Conservation (phyloP, 1,140 invertebrate genomes). For the Lineus longissimus region DNA sequence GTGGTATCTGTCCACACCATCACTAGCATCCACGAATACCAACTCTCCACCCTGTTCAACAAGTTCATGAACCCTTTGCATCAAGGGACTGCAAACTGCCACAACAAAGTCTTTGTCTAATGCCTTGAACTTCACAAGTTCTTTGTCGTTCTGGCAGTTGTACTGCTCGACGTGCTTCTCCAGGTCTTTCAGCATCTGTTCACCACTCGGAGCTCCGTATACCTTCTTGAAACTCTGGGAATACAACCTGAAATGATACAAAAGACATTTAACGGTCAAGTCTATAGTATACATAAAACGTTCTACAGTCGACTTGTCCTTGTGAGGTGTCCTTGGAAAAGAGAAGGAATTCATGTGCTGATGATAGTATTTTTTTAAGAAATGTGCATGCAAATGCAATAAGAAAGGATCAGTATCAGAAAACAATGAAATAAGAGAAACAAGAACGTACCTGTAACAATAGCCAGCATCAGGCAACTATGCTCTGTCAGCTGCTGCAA, state of each 20-base stretch:
- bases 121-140: not conserved
- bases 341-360: not conserved
- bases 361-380: no score
- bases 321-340: not conserved
- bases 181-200: not conserved
- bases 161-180: not conserved
- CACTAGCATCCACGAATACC: constrained; percentile 4
- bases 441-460: not conserved
- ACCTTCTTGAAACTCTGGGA: constrained; percentile 1
- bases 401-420: not conserved
- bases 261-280: not conserved
- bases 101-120: not conserved
- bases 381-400: not conserved
- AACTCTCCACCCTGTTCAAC: not conserved
- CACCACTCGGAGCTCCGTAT: not conserved
- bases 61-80: not conserved
- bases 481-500: not conserved
- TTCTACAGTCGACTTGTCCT: not conserved
- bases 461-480: not conserved
- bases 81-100: not conserved
- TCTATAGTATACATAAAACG: not conserved
- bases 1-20: constrained; percentile 15
- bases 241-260: not conserved
- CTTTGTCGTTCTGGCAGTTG: not conserved
- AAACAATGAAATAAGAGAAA: not conserved